phyloP scores from a whole-genome alignment of 1,140 invertebrate genomes.

The Anoplolepis gracilipes region DNA sequence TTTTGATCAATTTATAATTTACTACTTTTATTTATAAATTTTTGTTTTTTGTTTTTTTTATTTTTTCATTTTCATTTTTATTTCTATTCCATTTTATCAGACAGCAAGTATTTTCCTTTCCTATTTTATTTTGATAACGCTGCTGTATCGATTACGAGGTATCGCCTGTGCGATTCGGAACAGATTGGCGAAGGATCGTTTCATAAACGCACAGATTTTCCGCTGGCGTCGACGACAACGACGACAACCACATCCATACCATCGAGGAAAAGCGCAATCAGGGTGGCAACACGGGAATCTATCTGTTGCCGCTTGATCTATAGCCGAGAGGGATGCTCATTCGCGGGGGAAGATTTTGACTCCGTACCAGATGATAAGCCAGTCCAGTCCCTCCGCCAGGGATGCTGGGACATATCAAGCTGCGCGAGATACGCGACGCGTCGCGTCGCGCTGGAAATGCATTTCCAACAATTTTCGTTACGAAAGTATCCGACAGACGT shows the following conservation, averaged over 20 bases:
- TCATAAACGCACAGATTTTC: constrained; percentile 1
- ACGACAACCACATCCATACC: constrained; percentile 5
- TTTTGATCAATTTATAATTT: background rate
- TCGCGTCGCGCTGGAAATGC: constrained; percentile 43
- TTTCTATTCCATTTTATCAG: background rate
- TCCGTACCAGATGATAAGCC: constrained; percentile 59
- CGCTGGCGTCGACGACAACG: too few species aligned
- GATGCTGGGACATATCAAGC: constrained; percentile 34
- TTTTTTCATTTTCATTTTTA: background rate
- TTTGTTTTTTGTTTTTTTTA: background rate
- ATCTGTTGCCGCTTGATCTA: constrained; percentile 78
- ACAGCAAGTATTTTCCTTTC: background rate
- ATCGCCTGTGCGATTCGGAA: background rate
- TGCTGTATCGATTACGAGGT: background rate
- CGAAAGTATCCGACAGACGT: constrained; percentile 56
- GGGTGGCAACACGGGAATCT: constrained; percentile 73
- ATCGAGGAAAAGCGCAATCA: constrained; percentile 81
- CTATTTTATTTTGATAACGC: constrained; percentile 10
- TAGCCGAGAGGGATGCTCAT: constrained; percentile 71
- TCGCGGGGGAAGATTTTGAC: constrained; percentile 48
- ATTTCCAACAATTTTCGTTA: constrained; percentile 62
- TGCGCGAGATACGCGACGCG: constrained; percentile 25
- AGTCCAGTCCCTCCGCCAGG: background rate
- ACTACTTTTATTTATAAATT: background rate
- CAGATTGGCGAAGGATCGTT: constrained; percentile 16